A percentile compares a stretch with the other conserved stretches of the same genome.
phyloP scores from a whole-genome alignment of 1,140 invertebrate genomes.

The Pygmarrhopalites habei region DNA sequence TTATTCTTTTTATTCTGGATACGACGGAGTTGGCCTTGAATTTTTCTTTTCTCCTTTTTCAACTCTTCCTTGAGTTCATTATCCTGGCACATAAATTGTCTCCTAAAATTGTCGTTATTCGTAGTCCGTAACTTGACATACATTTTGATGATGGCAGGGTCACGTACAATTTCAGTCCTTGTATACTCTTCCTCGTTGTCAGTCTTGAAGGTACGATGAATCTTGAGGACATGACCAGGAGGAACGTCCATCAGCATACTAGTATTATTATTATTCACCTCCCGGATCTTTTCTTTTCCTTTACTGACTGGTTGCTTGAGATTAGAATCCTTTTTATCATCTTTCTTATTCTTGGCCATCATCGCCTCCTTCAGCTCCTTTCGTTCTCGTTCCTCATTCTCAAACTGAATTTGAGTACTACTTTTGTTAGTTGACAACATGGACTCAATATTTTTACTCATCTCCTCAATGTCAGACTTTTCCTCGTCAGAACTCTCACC shows the following conservation, averaged over 20 bases:
- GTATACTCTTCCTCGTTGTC: conserved; percentile 86
- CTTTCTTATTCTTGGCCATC: conserved; percentile 53
- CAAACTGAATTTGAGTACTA: conserved; percentile 75
- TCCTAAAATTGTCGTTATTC: conserved; percentile 88
- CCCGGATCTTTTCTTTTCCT: conserved; percentile 43
- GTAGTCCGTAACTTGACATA: conserved; percentile 92
- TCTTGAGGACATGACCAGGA: conserved; percentile 71
- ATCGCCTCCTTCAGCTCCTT: conserved; percentile 91
- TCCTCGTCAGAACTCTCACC: conserved; percentile 61
- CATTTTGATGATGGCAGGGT: conserved; percentile 89
- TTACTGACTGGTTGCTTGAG: conserved; percentile 47
- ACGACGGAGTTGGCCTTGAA: conserved; percentile 91
- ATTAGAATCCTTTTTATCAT: conserved; percentile 48
- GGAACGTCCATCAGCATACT: too few relatives aligned
- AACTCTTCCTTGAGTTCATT: conserved; percentile 91
- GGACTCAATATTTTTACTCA: conserved; percentile 97
- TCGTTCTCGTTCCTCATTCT: conserved; percentile 92
- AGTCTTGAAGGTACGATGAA: conserved; percentile 85
- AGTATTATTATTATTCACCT: conserved; percentile 45
- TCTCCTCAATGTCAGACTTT: conserved; percentile 94
- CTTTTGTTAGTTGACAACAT: conserved; percentile 97
- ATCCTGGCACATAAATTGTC: conserved; percentile 81
- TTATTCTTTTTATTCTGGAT: too few relatives aligned
- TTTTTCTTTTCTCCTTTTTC: conserved; percentile 88
- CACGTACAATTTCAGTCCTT: conserved; percentile 86